These are phyloP conservation scores for Laupala kohalensis DNA, from an alignment of 1,140 invertebrate species.

Conservation along the genomic window DNA sequence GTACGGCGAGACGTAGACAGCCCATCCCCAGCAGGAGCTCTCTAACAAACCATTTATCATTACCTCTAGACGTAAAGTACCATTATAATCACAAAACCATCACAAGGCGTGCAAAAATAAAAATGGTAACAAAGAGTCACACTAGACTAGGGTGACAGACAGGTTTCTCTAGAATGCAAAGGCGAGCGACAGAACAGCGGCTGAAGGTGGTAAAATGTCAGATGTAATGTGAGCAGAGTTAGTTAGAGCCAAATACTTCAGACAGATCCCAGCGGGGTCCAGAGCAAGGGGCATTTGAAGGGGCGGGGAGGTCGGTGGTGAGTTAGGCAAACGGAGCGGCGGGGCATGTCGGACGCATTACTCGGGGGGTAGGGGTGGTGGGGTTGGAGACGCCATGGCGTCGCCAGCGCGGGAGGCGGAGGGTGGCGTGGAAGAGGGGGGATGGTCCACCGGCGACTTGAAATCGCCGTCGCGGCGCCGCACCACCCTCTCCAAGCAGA, in stretches of 20 bases:
- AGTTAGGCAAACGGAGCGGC: not conserved
- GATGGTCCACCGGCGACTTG: not conserved
- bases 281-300: conserved; percentile 25
- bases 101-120: conserved; percentile 3
- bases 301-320: conserved; percentile 15
- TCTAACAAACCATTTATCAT: not conserved
- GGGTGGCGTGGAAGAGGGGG: not conserved
- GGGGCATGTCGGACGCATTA: not conserved
- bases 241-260: not conserved
- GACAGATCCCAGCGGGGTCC: not conserved
- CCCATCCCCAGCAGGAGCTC: not conserved
- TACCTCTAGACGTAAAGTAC: not conserved
- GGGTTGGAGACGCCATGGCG: no score
- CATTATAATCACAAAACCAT: not conserved
- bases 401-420: no score
- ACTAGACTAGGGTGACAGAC: not conserved
- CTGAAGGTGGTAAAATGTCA: conserved; percentile 14
- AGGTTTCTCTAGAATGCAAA: not conserved
- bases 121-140: no score
- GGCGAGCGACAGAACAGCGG: conserved; percentile 1
- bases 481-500: not conserved
- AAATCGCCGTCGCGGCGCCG: not conserved
- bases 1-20: not conserved
- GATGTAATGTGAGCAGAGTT: not conserved
- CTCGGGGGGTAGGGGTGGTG: no score